Evolutionary conservation across 1,140 invertebrate genomes (phyloP).

Genomic region (Bilobella aurantiaca): DNA sequence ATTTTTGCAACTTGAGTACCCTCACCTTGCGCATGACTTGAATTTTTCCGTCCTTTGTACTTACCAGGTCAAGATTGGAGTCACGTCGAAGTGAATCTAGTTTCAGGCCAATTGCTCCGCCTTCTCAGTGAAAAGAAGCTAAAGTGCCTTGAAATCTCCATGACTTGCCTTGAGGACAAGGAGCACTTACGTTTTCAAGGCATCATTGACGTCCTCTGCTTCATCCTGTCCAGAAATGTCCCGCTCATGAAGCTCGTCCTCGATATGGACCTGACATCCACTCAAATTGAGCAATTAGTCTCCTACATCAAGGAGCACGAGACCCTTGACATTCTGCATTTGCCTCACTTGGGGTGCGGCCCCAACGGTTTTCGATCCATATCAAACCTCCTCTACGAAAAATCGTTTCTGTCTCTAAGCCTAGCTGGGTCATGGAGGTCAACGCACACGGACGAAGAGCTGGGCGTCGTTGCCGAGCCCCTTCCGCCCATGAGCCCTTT

Average conservation of each 20-base stretch:
- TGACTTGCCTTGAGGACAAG: conserved; percentile 33
- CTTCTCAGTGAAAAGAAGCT: conserved; percentile 32
- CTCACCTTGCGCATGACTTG: background rate
- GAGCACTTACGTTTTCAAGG: conserved; percentile 41
- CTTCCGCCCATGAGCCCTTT: conserved; percentile 15
- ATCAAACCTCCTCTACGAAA: conserved; percentile 41
- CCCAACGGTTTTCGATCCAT: conserved; percentile 45
- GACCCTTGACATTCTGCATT: conserved; percentile 45
- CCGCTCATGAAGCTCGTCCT: conserved; percentile 43
- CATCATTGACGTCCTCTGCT: conserved; percentile 46
- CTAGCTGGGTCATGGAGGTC: conserved; percentile 40
- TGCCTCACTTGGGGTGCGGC: conserved; percentile 49
- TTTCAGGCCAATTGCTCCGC: conserved; percentile 31
- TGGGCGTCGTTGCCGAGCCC: conserved; percentile 26
- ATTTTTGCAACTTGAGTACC: too few species aligned
- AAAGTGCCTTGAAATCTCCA: conserved; percentile 41
- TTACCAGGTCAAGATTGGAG: conserved; percentile 30
- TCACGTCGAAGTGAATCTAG: conserved; percentile 30
- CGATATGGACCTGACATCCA: conserved; percentile 46
- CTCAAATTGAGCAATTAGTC: conserved; percentile 46
- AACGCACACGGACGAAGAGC: conserved; percentile 25
- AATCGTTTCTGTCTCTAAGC: conserved; percentile 45
- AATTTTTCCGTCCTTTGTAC: background rate
- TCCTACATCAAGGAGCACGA: conserved; percentile 41
- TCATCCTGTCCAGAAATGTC: conserved; percentile 38